Conservation (phyloP, 92 coral and sea anemone species). For the Phymanthus crucifer region DNA sequence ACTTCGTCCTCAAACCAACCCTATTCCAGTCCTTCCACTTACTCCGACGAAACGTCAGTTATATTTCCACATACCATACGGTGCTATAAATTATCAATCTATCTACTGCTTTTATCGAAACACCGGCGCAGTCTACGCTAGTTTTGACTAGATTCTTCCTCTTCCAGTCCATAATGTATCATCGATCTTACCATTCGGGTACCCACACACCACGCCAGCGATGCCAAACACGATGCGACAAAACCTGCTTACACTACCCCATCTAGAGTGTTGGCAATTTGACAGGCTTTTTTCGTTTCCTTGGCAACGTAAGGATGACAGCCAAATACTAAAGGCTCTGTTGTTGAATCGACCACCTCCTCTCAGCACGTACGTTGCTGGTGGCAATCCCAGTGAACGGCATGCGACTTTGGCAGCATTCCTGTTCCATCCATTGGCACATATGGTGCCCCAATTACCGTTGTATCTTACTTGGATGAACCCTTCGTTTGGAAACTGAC, state of each 20-base stretch:
- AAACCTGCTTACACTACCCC: neutral
- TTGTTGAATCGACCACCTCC: neutral
- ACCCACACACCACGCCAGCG: constrained; percentile 23
- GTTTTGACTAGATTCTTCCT: too few species aligned
- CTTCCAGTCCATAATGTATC: neutral
- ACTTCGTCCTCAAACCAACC: too few species aligned
- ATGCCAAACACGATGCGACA: neutral
- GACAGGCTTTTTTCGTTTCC: constrained; percentile 11
- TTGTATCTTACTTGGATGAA: neutral
- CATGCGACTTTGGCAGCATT: constrained; percentile 20
- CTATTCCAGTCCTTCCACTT: too few species aligned
- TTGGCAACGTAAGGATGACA: neutral
- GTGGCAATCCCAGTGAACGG: constrained; percentile 23
- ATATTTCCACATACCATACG: too few species aligned
- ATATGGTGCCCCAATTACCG: neutral
- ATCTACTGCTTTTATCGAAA: too few species aligned
- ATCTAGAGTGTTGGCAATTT: constrained; percentile 14
- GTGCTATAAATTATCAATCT: too few species aligned
- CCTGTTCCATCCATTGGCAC: neutral
- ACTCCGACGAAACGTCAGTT: too few species aligned
- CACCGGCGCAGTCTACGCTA: neutral
- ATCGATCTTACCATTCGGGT: constrained; percentile 16
- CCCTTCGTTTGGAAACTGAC: neutral
- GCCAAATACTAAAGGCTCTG: neutral
- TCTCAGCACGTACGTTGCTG: constrained; percentile 1